Base-by-base conservation (phyloP, 2,113 vertebrate species). In the Nothocercus julius region DNA sequence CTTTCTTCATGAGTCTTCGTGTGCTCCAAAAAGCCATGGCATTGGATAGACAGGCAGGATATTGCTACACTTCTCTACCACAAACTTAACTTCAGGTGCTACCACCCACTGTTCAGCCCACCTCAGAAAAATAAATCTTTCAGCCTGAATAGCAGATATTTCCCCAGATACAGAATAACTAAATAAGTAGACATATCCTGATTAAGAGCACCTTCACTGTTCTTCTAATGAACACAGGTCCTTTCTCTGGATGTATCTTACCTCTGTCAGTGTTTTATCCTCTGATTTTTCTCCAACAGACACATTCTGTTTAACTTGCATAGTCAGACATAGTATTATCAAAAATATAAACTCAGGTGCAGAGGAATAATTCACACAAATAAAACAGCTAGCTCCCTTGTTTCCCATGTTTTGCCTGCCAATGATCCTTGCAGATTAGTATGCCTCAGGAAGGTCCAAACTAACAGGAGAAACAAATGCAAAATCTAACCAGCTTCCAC, bases 171-270 rank as follows among this genome's bases (percentile, higher is more conserved):
- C 8, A 21, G 49, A 49, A 49, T 49, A 93, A 80, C 54, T 45
- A 80, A 49, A 53, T 44, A 25, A 16, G 32, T 54, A 80, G 63
- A 42, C 51, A 85, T 80, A 77, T 93, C 59, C 72, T 75, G 75
- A 85, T 85, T 58, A 85, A 85, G 40, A 95, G n/a, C 28, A 53
- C 19, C 28, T 85, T 89, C 13, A 38, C 5, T 87, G 78, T 17
- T 82, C 53, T 89, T 77, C 63, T 74, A 88, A 90, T 56, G 36
- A 92, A 88, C 0, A 8, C 61, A 54, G 72, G 24, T 82, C 85
- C 34, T 80, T 24, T 79, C 81, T 91, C 86, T 74, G 70, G 88
- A 95, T 49, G 51, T 32, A 85, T 54, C 72, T 94, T 89, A 74
- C 47, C 76, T 89, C 44, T 87, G 67, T 42, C 82, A 87, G 21